These are phyloP conservation scores for Muraenolepis orangiensis DNA, from an alignment of 2,797 vertebrate species.

Conservation along the genomic window DNA sequence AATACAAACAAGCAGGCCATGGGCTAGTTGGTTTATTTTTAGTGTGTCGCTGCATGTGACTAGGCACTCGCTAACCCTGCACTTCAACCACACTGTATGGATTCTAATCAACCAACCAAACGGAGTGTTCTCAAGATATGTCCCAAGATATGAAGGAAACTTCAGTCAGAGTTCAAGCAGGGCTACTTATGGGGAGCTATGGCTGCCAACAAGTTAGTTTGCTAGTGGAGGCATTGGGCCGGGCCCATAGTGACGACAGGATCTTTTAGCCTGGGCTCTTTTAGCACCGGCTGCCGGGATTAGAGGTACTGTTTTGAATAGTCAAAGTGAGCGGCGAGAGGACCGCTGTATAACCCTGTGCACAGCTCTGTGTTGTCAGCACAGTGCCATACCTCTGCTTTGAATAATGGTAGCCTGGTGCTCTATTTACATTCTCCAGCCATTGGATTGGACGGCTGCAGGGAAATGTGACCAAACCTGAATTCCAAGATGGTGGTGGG, in stretches of 20 bases:
- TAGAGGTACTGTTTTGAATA: conserved; percentile 65
- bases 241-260: not conserved
- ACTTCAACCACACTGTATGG: not conserved
- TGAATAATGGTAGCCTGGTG: conserved; percentile 43
- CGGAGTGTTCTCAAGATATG: not conserved
- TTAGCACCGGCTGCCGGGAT: conserved; percentile 22
- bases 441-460: conserved; percentile 42
- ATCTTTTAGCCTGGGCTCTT: conserved; percentile 5
- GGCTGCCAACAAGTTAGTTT: conserved; percentile 1
- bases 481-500: conserved; percentile 37
- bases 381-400: conserved; percentile 26
- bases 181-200: not conserved
- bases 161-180: not conserved
- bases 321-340: conserved; percentile 54
- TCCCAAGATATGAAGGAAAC: not conserved
- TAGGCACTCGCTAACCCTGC: not conserved
- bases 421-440: conserved; percentile 49
- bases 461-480: conserved; percentile 60
- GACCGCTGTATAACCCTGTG: conserved; percentile 39
- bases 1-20: not conserved
- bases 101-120: not conserved
- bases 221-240: not conserved
- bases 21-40: not conserved
- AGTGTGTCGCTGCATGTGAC: not conserved
- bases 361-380: conserved; percentile 39